These are phyloP conservation scores for Diarsia rubi DNA, from an alignment of 2,888 invertebrate species.

Conservation along the genomic window DNA sequence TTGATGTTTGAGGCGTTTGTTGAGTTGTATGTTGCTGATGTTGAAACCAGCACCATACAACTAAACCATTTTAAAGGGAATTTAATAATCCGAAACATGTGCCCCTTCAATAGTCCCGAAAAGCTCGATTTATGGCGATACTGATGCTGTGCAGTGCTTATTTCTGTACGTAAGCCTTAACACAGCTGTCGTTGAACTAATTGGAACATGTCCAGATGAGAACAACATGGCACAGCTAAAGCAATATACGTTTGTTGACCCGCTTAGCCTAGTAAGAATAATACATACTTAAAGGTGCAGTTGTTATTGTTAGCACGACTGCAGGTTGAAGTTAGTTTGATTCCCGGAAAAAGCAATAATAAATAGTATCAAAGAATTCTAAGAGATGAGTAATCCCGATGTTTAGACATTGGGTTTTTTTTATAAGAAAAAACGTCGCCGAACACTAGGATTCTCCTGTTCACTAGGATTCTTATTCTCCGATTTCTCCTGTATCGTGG, in stretches of 20 bases:
- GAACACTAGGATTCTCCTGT: too few relatives aligned
- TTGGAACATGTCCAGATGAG: constrained; percentile 41
- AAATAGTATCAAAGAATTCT: not conserved
- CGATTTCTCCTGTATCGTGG: not conserved
- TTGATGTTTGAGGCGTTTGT: too few relatives aligned
- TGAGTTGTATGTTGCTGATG: too few relatives aligned
- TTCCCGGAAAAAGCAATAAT: not conserved
- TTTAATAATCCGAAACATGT: too few relatives aligned
- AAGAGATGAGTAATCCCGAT: too few relatives aligned
- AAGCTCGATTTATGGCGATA: not conserved
- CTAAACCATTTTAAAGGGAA: too few relatives aligned
- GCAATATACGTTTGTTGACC: constrained; percentile 4
- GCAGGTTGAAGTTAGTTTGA: not conserved
- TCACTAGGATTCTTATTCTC: too few relatives aligned
- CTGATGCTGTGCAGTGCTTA: not conserved
- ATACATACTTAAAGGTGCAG: not conserved
- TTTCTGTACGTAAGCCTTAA: not conserved
- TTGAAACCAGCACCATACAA: too few relatives aligned
- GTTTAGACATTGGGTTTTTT: too few relatives aligned
- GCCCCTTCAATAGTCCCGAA: too few relatives aligned
- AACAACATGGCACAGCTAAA: constrained; percentile 24
- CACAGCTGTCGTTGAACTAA: constrained; percentile 17
- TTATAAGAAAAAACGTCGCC: too few relatives aligned
- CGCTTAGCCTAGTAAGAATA: constrained; percentile 12
- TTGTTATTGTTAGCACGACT: not conserved